phyloP scores from a whole-genome alignment of 2,888 invertebrate genomes.

The Nectonema munidae region DNA sequence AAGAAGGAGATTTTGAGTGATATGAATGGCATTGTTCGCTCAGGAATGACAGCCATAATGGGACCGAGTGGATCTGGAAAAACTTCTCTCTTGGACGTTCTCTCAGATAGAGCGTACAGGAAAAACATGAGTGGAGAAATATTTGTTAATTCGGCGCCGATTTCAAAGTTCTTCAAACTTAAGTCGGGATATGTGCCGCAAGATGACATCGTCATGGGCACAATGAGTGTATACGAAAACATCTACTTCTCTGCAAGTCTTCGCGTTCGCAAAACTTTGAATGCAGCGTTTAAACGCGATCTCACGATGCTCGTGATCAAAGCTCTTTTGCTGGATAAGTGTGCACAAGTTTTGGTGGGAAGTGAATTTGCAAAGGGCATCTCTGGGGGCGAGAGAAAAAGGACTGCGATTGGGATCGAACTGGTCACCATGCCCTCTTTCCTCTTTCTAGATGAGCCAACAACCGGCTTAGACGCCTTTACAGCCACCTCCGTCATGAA shows the following conservation, averaged over 20 bases:
- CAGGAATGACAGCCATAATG: slow-evolving; percentile 9
- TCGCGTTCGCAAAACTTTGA: neutral
- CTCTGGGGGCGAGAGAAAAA: slow-evolving; percentile 74
- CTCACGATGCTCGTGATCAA: neutral
- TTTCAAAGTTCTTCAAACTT: slow-evolving; percentile 1
- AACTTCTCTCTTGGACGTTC: too few species aligned
- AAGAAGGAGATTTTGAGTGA: too few species aligned
- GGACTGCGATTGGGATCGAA: slow-evolving; percentile 77
- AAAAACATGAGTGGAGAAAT: too few species aligned
- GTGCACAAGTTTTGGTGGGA: slow-evolving; percentile 10
- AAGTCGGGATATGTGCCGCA: slow-evolving; percentile 16
- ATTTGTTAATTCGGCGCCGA: neutral
- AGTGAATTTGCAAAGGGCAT: slow-evolving; percentile 49
- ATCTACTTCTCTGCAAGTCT: slow-evolving; percentile 6
- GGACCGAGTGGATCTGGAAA: slow-evolving; percentile 10
- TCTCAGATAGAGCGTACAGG: too few species aligned
- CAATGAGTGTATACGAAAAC: slow-evolving; percentile 7
- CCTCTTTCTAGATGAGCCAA: slow-evolving; percentile 85
- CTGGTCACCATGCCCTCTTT: slow-evolving; percentile 67
- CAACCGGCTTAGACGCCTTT: slow-evolving; percentile 71
- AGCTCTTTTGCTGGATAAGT: neutral
- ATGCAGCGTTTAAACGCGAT: too few species aligned
- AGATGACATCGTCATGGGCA: slow-evolving; percentile 17
- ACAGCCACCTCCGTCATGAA: slow-evolving; percentile 75
- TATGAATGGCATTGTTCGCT: slow-evolving; percentile 6